Conservation (phyloP, 2,113 vertebrate genomes). For the Acrocephalus kingi region DNA sequence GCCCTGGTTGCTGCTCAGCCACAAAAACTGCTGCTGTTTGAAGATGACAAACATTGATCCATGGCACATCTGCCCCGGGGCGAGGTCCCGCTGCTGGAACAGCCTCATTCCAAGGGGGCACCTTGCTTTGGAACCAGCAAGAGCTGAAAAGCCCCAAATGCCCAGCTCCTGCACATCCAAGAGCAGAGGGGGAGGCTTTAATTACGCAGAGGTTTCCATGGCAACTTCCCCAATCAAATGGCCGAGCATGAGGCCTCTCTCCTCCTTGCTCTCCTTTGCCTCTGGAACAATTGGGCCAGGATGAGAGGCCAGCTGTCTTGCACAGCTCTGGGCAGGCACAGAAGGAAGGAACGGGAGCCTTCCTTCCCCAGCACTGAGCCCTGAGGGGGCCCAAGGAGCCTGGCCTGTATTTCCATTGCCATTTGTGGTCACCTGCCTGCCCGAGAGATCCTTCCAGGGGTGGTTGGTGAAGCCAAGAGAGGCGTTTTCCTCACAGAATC, state of each 20-base stretch:
- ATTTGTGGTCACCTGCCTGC: background rate
- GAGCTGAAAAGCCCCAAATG: background rate
- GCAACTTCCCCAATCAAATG: slow-evolving; percentile 8
- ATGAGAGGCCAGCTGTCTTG: background rate
- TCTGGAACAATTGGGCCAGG: background rate
- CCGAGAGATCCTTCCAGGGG: background rate
- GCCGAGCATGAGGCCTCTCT: background rate
- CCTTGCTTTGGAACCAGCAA: background rate
- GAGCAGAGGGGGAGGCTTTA: background rate
- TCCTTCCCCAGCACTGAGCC: background rate
- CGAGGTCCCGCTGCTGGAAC: rapidly evolving
- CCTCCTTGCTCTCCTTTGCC: background rate
- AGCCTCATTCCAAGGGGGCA: background rate
- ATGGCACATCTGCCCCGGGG: background rate
- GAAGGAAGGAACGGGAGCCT: background rate
- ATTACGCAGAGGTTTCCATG: background rate
- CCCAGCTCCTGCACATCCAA: background rate
- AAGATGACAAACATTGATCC: too few relatives aligned
- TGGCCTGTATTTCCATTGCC: background rate
- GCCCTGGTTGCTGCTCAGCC: background rate
- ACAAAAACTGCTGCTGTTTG: background rate
- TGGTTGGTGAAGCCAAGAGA: background rate
- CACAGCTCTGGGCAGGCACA: background rate
- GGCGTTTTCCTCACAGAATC: background rate
- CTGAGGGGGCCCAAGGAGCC: background rate